A percentile compares a stretch with the other conserved stretches of the same genome.
These are phyloP conservation scores for Carcinoscorpius rotundicauda DNA, from an alignment of 1,140 invertebrate genomes.

Conservation along the genomic window DNA sequence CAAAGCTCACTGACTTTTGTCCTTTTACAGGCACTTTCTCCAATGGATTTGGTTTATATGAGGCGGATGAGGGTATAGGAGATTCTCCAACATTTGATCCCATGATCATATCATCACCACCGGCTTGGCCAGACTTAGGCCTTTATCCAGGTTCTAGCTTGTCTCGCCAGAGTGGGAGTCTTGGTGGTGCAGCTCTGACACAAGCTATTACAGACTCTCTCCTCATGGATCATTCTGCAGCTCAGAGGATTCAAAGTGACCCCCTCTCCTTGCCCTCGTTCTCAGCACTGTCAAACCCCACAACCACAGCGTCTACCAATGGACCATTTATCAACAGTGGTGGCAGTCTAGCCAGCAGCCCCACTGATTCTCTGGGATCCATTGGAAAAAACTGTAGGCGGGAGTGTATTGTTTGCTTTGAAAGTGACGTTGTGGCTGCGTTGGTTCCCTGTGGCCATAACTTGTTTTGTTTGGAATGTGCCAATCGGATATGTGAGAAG, in stretches of 20 bases:
- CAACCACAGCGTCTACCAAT: neutral
- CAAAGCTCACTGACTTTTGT: conserved; percentile 4
- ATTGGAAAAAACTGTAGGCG: conserved; percentile 36
- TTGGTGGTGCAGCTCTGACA: no score
- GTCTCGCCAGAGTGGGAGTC: no score
- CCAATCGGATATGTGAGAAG: conserved; percentile 55
- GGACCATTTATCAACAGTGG: neutral
- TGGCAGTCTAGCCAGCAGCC: conserved; percentile 2
- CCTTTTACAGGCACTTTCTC: neutral
- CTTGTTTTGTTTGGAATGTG: conserved; percentile 85
- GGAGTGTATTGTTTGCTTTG: conserved; percentile 70
- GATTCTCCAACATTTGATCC: conserved; percentile 38
- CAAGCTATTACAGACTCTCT: conserved; percentile 19
- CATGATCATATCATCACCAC: conserved; percentile 16
- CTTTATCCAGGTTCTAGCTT: neutral
- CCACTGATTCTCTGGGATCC: conserved; percentile 10
- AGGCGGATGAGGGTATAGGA: conserved; percentile 36
- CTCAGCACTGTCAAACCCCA: conserved; percentile 11
- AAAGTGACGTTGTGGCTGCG: conserved; percentile 72
- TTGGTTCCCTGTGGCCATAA: conserved; percentile 88
- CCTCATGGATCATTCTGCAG: conserved; percentile 28
- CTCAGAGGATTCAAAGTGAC: conserved; percentile 33
- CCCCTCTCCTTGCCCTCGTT: conserved; percentile 24
- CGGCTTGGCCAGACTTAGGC: conserved; percentile 12
- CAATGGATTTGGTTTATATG: conserved; percentile 26